Conservation (phyloP, 2,888 invertebrate species). For the Gasteruption jaculator region DNA sequence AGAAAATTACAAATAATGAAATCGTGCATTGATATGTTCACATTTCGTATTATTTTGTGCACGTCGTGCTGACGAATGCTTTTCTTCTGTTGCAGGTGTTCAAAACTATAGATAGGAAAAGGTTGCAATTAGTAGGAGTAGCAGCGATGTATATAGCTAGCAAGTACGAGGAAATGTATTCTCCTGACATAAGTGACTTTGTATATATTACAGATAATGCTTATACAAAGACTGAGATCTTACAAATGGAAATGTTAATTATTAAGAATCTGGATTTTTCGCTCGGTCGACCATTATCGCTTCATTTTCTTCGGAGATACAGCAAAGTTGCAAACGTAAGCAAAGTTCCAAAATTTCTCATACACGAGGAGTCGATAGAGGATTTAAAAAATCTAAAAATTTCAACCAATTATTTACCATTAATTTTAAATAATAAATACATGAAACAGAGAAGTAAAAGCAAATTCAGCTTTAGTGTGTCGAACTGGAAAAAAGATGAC, state of each 20-base stretch:
- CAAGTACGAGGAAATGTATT: slow-evolving; percentile 93
- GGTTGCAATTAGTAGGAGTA: slow-evolving; percentile 84
- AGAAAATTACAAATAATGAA: no score
- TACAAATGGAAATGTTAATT: slow-evolving; percentile 79
- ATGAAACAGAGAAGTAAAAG: no score
- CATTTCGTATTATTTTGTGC: slow-evolving; percentile 3
- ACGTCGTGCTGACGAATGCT: no score
- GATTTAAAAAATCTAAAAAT: no score
- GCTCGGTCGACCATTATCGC: slow-evolving; percentile 79
- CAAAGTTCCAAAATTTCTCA: no score
- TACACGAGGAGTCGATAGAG: no score
- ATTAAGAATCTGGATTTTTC: slow-evolving; percentile 72
- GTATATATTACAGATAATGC: slow-evolving; percentile 87
- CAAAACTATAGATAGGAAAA: slow-evolving; percentile 61
- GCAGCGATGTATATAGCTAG: slow-evolving; percentile 86
- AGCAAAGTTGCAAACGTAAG: slow-evolving; percentile 56
- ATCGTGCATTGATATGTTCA: slow-evolving; percentile 6
- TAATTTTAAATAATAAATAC: no score
- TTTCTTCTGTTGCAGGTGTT: slow-evolving; percentile 54
- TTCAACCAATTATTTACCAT: no score
- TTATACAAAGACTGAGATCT: slow-evolving; percentile 73
- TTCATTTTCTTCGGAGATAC: slow-evolving; percentile 84
- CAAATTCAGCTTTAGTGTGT: no score
- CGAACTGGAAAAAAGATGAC: no score
- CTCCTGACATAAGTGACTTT: slow-evolving; percentile 84